phyloP scores from a whole-genome alignment of 2,888 invertebrate genomes.

The Caradrina kadenii region DNA sequence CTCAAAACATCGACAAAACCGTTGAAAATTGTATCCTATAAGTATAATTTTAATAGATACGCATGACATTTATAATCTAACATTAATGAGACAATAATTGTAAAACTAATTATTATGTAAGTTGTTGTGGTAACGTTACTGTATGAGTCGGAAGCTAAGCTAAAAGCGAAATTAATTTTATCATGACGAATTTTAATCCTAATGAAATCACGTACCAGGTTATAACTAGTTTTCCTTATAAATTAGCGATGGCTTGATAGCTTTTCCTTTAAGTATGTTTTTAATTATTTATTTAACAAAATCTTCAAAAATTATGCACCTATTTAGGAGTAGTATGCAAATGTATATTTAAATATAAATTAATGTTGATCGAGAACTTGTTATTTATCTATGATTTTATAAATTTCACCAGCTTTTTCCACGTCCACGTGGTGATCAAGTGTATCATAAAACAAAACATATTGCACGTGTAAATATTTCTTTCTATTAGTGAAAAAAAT shows the following conservation, averaged over 20 bases:
- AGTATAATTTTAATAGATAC: not conserved
- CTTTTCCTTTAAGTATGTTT: not conserved
- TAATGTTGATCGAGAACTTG: not conserved
- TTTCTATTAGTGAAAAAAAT: no score
- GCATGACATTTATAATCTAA: not conserved
- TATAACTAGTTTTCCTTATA: constrained; percentile 15
- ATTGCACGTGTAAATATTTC: no score
- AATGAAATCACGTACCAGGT: constrained; percentile 38
- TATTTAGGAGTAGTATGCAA: not conserved
- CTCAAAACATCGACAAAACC: not conserved
- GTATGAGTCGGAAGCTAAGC: constrained; percentile 12
- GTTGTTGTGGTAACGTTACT: not conserved
- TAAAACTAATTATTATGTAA: constrained; percentile 7
- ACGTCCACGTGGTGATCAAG: no score
- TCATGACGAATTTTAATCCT: constrained; percentile 10
- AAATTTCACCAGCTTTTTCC: no score
- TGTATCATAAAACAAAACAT: no score
- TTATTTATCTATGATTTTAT: not conserved
- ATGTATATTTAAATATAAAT: not conserved
- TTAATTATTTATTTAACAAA: constrained; percentile 3
- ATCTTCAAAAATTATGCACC: not conserved
- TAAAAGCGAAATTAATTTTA: constrained; percentile 26
- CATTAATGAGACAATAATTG: not conserved
- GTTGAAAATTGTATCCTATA: not conserved
- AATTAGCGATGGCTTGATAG: constrained; percentile 18